Base-by-base conservation (phyloP, 2,113 vertebrate species). In the Acanthochromis polyacanthus region DNA sequence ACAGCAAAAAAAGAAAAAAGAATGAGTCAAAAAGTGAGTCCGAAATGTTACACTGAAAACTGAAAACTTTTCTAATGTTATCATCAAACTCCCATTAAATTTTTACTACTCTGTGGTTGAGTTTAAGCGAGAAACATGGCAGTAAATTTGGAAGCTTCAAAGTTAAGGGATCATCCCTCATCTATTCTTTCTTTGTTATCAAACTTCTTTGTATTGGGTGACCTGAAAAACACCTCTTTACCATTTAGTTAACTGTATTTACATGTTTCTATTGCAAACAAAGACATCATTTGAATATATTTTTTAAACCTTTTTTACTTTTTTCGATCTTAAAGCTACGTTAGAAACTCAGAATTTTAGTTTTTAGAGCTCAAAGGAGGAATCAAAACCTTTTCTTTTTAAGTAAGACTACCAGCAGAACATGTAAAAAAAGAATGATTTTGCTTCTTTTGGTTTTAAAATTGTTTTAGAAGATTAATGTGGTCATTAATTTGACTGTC, bases 251-350 rank as follows among this genome's bases (percentile, higher is more conserved):
- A 19, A 55, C 3, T 57, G 8, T n/a, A 36, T 59, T 74, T 73
- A 51, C 45, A 72, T 71, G 10, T 78, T 71, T 85, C 57, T 65
- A 15, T 30, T 71, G 50, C 20, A 51, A 72, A 72, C 22, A 81
- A 80, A 77, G 64, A 62, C 30, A 53, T 20, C 11, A 52, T 9
- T 60, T 17, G 28, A 40, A 12, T 10, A 17, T 25, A n/a, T 28
- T 62, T 43, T 58, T 15, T 7, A 43, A 17, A n/a, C n/a, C 8
- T 19, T 40, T 40, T 12, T 10, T 0, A 14, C 3, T 61, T 12
- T 36, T 36, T 36, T 36, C 32, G 9, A 36, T 36, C 32, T 71
- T 40, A 38, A 52, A 79, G 25, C 72, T 38, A 9, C 52, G 51
- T 11, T 6, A 6, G 36, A 17, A 16, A 9, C 25, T 12, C 9